A percentile compares a stretch with the other conserved stretches of the same genome.
These are phyloP conservation scores for Sthenelais limicola DNA, from an alignment of 2,888 invertebrate species.

Conservation along the genomic window DNA sequence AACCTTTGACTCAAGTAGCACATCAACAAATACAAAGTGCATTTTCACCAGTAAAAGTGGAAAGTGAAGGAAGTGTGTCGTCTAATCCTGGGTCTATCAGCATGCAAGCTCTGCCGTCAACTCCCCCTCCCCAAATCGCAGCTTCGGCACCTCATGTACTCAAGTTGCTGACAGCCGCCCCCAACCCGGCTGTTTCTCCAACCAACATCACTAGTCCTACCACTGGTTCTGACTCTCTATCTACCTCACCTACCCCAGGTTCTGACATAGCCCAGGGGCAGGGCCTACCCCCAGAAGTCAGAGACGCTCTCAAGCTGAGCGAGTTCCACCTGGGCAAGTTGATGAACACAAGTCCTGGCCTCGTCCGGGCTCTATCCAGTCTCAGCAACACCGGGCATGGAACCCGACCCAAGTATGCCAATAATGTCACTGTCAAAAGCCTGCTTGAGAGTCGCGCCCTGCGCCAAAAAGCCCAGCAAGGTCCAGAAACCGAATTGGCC, in stretches of 20 bases:
- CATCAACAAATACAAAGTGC: no score
- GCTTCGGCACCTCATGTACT: no score
- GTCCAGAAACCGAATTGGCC: no score
- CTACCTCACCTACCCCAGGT: neutral
- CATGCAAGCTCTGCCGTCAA: no score
- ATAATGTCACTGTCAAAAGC: conserved; percentile 67
- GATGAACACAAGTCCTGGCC: conserved; percentile 28
- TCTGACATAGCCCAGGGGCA: neutral
- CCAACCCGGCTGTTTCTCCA: conserved; percentile 8
- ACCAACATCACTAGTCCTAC: neutral
- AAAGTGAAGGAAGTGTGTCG: neutral
- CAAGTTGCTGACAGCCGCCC: neutral
- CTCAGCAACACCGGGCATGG: conserved; percentile 35
- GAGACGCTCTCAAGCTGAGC: conserved; percentile 15
- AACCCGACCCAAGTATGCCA: conserved; percentile 59
- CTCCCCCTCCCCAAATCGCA: no score
- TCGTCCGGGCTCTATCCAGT: conserved; percentile 12
- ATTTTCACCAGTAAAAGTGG: neutral
- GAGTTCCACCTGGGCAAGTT: conserved; percentile 25
- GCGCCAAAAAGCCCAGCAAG: conserved; percentile 42
- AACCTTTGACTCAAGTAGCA: no score
- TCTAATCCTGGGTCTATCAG: neutral
- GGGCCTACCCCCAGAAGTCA: conserved; percentile 17
- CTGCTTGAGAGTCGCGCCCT: conserved; percentile 61
- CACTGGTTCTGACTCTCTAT: neutral